Percentiles rank a stretch among this genome's conserved stretches.
These are phyloP conservation scores for Petrolisthes cinctipes DNA, from an alignment of 2,888 invertebrate genomes.

Conservation along the genomic window DNA sequence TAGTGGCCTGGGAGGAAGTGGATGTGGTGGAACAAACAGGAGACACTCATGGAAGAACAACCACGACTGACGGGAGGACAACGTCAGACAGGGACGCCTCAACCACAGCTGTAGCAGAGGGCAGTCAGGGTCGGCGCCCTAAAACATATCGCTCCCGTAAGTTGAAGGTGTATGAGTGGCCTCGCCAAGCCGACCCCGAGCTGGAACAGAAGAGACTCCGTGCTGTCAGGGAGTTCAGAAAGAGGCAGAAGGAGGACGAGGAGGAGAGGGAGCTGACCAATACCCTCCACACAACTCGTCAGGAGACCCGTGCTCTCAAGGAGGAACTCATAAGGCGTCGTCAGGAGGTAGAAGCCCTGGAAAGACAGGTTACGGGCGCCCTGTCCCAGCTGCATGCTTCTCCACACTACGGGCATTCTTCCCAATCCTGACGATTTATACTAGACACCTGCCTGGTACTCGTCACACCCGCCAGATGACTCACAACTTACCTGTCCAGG, in stretches of 20 bases:
- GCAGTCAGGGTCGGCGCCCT: too few species aligned
- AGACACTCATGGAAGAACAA: too few species aligned
- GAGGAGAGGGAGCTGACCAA: neutral
- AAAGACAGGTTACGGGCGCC: neutral
- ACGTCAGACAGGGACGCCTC: too few species aligned
- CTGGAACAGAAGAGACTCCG: neutral
- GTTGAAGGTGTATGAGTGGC: slow-evolving; percentile 6
- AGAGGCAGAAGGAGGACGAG: neutral
- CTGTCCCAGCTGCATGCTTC: neutral
- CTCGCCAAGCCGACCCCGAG: neutral
- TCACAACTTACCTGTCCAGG: too few species aligned
- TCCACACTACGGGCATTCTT: neutral
- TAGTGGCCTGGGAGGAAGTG: too few species aligned
- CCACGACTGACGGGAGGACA: too few species aligned
- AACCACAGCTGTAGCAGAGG: too few species aligned
- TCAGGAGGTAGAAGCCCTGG: neutral
- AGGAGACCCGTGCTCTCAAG: neutral
- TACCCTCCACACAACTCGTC: neutral
- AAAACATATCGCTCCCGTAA: neutral
- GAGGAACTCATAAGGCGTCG: neutral
- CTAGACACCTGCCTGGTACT: too few species aligned
- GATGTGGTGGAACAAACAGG: too few species aligned
- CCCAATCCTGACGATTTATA: too few species aligned
- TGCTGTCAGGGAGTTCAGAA: neutral
- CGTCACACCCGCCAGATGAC: too few species aligned